A percentile compares a stretch with the other conserved stretches of the same genome.
Conservation (phyloP, 2,888 invertebrate genomes). For the Achlya flavicornis region DNA sequence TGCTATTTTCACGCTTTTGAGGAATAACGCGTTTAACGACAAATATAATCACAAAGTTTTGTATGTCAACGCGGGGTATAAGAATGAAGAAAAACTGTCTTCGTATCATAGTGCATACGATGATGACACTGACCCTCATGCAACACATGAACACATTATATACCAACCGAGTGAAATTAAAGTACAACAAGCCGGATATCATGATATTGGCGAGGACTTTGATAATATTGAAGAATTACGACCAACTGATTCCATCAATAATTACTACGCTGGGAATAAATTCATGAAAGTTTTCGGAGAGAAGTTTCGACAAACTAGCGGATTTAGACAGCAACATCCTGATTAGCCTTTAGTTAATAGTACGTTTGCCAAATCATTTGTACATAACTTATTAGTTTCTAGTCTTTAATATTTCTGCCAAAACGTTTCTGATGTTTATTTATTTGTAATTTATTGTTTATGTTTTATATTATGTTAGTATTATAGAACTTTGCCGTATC, state of each 20-base stretch:
- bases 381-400: constrained; percentile 4
- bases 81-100: constrained; percentile 62
- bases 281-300: constrained; percentile 22
- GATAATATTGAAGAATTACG: constrained; percentile 42
- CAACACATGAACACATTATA: constrained; percentile 22
- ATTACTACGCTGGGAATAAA: constrained; percentile 33
- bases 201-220: constrained; percentile 31
- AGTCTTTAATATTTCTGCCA: constrained; percentile 9
- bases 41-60: constrained; percentile 80
- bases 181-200: constrained; percentile 18
- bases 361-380: background rate
- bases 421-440: background rate
- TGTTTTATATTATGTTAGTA: constrained; percentile 1
- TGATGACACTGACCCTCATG: constrained; percentile 21
- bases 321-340: background rate
- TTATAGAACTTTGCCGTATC: background rate
- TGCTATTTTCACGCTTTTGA: constrained; percentile 82
- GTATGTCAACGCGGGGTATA: constrained; percentile 84
- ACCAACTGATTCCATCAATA: constrained; percentile 37
- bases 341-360: background rate
- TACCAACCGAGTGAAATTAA: constrained; percentile 19
- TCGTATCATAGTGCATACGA: constrained; percentile 27
- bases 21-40: constrained; percentile 84
- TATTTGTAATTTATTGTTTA: background rate
- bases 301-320: background rate